Evolutionary conservation across 2,797 vertebrate genomes (phyloP), one percentile per base, ranked within the genome.

Genomic region (Karalla daura): DNA sequence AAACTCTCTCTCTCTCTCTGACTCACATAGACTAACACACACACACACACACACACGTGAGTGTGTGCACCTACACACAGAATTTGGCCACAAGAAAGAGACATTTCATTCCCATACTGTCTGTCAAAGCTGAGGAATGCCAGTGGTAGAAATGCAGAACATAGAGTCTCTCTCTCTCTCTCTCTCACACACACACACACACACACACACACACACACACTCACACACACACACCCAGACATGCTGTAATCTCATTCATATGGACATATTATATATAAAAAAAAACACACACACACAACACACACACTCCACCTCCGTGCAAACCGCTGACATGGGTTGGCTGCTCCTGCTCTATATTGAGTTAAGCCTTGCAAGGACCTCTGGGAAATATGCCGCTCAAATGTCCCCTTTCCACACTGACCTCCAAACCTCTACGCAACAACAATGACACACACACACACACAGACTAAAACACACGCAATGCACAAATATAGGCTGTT

Each of bases 351-450:
- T 72, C 59, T 74, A 75, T 84, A 83, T 74, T 80, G 70, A 77
- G 61, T 66, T 24, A 12, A 56, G 62, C 52, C 61, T 71, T 61
- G 62, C 64, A 72, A 76, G 23, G 73, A 70, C 87, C 84, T 87
- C 56, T 73, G 88, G 83, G 86, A 89, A 90, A 89, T 87, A 73
- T 84, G 47, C 56, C 37, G 73, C 67, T 74, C 76, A 89, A 89
- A 85, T 77, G 70, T 80, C 71, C 67, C 60, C 53, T 68, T 73
- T 80, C 69, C 77, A 77, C 53, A 67, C 65, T 85, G 83, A 88
- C 86, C 86, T 86, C 84, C 70, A 64, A 82, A 74, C 74, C 75
- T 45, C 64, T 7, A 53, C 25, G 80, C 63, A 85, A 89, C 63
- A 85, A 89, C 82, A 89, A 86, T 81, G 80, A 64, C 20, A 18